These are phyloP conservation scores for Takifugu flavidus DNA, from an alignment of 2,113 vertebrate species.

Conservation along the genomic window DNA sequence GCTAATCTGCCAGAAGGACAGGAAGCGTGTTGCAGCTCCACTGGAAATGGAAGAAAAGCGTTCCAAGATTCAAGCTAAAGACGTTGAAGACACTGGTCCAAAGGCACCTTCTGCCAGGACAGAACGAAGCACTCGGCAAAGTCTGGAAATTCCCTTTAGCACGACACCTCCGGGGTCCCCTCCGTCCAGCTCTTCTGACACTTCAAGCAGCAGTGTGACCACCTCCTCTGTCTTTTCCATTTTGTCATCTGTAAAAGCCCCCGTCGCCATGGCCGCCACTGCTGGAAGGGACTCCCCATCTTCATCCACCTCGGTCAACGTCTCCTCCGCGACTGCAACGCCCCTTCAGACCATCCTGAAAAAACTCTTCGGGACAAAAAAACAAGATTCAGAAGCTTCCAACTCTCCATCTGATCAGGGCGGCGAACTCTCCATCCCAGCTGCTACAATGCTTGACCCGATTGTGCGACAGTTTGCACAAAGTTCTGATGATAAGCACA, in stretches of 20 bases:
- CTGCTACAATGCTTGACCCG: constrained; percentile 81
- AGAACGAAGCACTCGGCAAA: constrained; percentile 65
- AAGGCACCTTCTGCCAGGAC: constrained; percentile 64
- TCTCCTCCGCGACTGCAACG: constrained; percentile 54
- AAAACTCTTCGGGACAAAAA: constrained; percentile 91
- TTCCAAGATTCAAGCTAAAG: constrained; percentile 73
- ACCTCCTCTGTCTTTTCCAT: constrained; percentile 76
- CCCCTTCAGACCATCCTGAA: constrained; percentile 95
- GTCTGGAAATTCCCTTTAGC: constrained; percentile 70
- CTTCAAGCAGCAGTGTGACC: constrained; percentile 44
- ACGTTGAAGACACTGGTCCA: constrained; percentile 68
- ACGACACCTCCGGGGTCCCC: constrained; percentile 88
- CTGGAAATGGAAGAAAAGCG: constrained; percentile 84
- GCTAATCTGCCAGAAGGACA: constrained; percentile 92
- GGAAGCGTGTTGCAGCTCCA: constrained; percentile 76
- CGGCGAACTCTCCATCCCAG: constrained; percentile 58
- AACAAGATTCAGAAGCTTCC: constrained; percentile 76
- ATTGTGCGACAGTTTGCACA: constrained; percentile 92
- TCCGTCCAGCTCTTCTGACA: constrained; percentile 74
- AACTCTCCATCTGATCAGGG: constrained; percentile 73
- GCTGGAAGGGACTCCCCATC: constrained; percentile 56
- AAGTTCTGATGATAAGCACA: constrained; percentile 77
- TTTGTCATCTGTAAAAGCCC: constrained; percentile 75
- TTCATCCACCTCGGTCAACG: constrained; percentile 33
- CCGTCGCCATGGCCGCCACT: constrained; percentile 40